Percentiles rank a stretch among this genome's conserved stretches.
These are phyloP conservation scores for Gallinago stenura DNA, from an alignment of 2,797 vertebrate species.

Conservation along the genomic window DNA sequence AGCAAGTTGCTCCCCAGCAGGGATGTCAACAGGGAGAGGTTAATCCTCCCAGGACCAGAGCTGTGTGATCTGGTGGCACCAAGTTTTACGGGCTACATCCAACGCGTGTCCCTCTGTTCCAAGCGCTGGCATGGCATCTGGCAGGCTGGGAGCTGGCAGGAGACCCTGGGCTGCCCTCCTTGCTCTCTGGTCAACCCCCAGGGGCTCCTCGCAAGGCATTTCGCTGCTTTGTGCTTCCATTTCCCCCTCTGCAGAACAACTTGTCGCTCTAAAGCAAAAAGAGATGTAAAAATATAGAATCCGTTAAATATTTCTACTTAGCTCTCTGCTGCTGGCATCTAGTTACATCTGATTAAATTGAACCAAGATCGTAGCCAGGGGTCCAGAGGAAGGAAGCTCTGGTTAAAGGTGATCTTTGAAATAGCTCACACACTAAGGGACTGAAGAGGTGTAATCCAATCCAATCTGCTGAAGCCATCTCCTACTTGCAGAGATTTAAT, in stretches of 20 bases:
- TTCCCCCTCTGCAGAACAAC: not conserved
- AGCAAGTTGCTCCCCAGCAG: not conserved
- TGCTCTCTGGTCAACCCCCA: not conserved
- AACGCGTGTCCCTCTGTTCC: accelerated
- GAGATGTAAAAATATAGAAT: not conserved
- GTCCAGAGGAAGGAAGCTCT: not conserved
- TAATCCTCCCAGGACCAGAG: not conserved
- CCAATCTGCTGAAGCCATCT: not conserved
- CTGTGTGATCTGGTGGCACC: not conserved
- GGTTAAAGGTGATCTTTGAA: not conserved
- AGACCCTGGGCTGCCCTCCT: not conserved
- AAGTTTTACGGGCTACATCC: not conserved
- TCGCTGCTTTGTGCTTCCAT: not conserved
- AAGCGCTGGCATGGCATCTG: accelerated
- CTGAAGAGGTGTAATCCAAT: not conserved
- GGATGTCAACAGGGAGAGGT: not conserved
- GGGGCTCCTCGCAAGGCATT: not conserved
- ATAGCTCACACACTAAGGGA: not conserved
- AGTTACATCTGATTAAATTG: not conserved
- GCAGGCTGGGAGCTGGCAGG: not conserved
- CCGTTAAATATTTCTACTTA: not conserved
- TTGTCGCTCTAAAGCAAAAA: not conserved
- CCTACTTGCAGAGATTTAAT: not conserved
- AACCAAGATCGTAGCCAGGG: not conserved
- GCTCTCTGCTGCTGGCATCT: not conserved